Conservation (phyloP, 2,888 invertebrate species). For the Drosophila austrosaltans region DNA sequence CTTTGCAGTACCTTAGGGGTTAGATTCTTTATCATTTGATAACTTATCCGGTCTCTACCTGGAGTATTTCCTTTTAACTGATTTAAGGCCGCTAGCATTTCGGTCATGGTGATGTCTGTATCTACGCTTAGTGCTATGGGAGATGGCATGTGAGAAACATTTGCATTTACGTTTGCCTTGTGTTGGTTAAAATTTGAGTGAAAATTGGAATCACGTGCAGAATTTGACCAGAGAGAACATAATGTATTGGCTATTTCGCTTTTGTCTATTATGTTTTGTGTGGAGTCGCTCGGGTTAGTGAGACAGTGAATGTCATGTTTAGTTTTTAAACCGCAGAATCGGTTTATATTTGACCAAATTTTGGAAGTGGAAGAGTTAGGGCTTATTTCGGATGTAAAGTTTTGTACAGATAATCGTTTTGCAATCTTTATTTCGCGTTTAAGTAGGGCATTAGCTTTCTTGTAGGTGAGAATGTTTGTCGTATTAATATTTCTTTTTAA, state of each 20-base stretch:
- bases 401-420: neutral
- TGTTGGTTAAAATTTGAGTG: slow-evolving; percentile 11
- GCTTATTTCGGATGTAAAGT: too few relatives aligned
- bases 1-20: slow-evolving; percentile 10
- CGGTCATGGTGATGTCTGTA: slow-evolving; percentile 4
- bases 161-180: neutral
- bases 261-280: slow-evolving; percentile 15
- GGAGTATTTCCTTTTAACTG: slow-evolving; percentile 30
- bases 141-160: neutral
- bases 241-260: slow-evolving; percentile 20
- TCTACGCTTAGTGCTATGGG: slow-evolving; percentile 19
- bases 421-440: slow-evolving; percentile 16
- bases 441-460: slow-evolving; percentile 19
- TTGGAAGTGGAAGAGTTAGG: neutral
- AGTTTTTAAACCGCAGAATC: slow-evolving; percentile 12
- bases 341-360: slow-evolving; percentile 33
- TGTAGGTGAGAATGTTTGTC: slow-evolving; percentile 22
- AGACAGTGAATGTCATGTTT: slow-evolving; percentile 23
- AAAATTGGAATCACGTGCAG: slow-evolving; percentile 6
- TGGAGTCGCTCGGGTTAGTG: slow-evolving; percentile 14
- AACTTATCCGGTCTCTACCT: slow-evolving; percentile 19
- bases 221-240: slow-evolving; percentile 9
- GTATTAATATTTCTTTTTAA: slow-evolving; percentile 22
- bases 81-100: slow-evolving; percentile 12
- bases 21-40: slow-evolving; percentile 1